Percentiles rank a stretch among this genome's conserved stretches.
phyloP scores from a whole-genome alignment of 2,113 vertebrate species.

The Anhinga anhinga region DNA sequence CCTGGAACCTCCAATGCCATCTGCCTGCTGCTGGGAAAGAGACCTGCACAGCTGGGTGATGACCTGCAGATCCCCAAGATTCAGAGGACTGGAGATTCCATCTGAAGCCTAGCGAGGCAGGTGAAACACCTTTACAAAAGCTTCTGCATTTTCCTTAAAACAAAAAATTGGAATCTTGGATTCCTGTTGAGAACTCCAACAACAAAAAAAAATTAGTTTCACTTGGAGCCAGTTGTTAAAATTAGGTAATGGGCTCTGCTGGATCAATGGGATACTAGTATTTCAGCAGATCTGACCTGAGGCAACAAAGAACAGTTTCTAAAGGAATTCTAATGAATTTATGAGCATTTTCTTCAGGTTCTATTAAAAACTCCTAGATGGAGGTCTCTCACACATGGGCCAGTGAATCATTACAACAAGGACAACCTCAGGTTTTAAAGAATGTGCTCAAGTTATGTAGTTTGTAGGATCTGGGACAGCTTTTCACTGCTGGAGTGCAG shows the following conservation, averaged over 20 bases:
- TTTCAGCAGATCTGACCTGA: background rate
- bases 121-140: background rate
- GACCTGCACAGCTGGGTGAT: background rate
- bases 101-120: background rate
- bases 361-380: background rate
- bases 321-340: background rate
- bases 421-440: background rate
- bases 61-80: background rate
- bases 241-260: background rate
- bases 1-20: background rate
- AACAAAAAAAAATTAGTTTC: background rate
- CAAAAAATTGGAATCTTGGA: background rate
- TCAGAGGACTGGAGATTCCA: background rate
- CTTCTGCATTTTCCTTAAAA: background rate
- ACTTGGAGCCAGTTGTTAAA: background rate
- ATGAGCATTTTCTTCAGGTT: background rate
- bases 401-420: background rate
- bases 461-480: background rate
- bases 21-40: background rate
- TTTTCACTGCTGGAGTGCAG: background rate
- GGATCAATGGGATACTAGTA: background rate
- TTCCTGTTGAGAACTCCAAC: background rate
- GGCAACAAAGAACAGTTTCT: background rate
- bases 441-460: background rate
- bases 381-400: background rate